Percentiles rank a stretch among this genome's conserved stretches.
Evolutionary conservation across 2,888 invertebrate genomes (phyloP).

Genomic region (Linyphia triangularis): DNA sequence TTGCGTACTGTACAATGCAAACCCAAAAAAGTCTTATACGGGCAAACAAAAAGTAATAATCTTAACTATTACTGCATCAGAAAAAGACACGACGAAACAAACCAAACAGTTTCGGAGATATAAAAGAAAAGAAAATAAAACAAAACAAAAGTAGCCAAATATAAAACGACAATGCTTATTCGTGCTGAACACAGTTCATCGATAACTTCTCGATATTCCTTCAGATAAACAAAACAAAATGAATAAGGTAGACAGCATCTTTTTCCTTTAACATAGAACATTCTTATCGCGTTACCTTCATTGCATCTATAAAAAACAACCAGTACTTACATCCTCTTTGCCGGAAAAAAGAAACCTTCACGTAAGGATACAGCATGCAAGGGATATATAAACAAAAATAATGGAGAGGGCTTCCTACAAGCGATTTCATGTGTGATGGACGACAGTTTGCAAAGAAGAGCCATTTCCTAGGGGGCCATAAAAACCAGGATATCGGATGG

Average conservation of each 20-base stretch:
- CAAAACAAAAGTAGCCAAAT: no score
- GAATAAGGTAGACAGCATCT: neutral
- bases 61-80: no score
- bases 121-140: no score
- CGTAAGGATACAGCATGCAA: neutral
- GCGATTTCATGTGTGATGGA: neutral
- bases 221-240: neutral
- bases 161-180: no score
- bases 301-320: conserved; percentile 3
- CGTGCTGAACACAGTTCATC: no score
- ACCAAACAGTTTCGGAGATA: no score
- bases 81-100: no score
- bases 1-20: no score
- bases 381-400: neutral
- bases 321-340: neutral
- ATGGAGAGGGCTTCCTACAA: neutral
- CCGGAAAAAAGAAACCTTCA: neutral
- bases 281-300: neutral
- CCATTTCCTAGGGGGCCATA: neutral
- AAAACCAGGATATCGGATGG: neutral
- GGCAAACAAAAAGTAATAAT: no score
- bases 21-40: no score
- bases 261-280: neutral
- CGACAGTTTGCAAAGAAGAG: conserved; percentile 3
- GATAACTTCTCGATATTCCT: no score